A percentile compares a stretch with the other conserved stretches of the same genome.
phyloP scores from a whole-genome alignment of 2,113 vertebrate species.

The Odocoileus hemionus region DNA sequence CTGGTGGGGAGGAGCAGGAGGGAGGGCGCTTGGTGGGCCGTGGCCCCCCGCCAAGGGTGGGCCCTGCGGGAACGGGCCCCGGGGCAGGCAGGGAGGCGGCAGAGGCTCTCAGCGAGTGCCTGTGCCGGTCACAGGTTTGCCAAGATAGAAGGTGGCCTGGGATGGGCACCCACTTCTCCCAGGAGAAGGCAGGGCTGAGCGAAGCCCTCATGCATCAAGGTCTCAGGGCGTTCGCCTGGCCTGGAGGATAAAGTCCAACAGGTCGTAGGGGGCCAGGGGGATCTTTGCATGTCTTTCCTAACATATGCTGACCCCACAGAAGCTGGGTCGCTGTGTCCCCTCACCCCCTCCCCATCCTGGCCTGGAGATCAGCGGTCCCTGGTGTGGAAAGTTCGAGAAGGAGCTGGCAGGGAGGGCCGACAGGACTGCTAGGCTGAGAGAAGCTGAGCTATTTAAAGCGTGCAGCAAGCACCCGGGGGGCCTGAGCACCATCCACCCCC shows the following conservation, averaged over 20 bases:
- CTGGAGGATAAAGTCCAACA: neutral
- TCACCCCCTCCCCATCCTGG: neutral
- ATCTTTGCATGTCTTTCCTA: neutral
- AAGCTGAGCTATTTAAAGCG: conserved; percentile 53
- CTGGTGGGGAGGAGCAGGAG: rapidly evolving
- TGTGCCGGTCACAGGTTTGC: neutral
- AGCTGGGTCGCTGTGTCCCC: neutral
- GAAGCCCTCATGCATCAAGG: neutral
- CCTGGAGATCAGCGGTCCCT: conserved; percentile 29
- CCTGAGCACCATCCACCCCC: neutral
- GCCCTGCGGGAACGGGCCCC: rapidly evolving
- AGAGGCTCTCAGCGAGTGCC: neutral
- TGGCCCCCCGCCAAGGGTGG: neutral
- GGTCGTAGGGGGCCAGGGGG: rapidly evolving
- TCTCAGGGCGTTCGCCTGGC: neutral
- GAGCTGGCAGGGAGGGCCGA: conserved; percentile 8
- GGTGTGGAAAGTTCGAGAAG: conserved; percentile 48
- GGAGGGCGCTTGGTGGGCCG: neutral
- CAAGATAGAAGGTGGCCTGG: neutral
- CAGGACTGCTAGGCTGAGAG: conserved; percentile 10
- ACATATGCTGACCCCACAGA: neutral
- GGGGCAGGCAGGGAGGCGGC: neutral
- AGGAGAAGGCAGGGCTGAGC: neutral
- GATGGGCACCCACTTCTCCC: neutral
- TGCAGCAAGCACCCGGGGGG: neutral